Percentiles rank a stretch among this genome's conserved stretches.
phyloP scores from a whole-genome alignment of 2,888 invertebrate genomes.

The Schrankia costaestrigalis region DNA sequence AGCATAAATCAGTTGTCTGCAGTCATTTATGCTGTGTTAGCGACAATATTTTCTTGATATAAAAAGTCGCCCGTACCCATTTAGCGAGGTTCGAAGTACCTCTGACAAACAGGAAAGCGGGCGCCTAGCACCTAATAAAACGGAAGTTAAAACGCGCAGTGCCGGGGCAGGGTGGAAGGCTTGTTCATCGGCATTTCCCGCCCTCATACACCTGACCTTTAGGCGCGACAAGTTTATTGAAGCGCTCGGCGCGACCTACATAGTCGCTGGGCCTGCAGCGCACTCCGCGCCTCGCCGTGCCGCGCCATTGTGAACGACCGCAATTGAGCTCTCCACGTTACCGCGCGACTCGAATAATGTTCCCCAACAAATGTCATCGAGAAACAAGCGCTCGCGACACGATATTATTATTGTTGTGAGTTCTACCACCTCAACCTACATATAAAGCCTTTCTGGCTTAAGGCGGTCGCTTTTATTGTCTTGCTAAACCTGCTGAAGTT shows the following conservation, averaged over 20 bases:
- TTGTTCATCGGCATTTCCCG: conserved; percentile 71
- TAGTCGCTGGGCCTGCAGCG: conserved; percentile 53
- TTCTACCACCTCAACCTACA: conserved; percentile 51
- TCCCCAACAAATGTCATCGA: conserved; percentile 58
- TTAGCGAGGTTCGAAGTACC: conserved; percentile 38
- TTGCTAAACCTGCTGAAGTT: conserved; percentile 49
- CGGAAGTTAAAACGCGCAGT: conserved; percentile 62
- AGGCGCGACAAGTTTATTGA: conserved; percentile 74
- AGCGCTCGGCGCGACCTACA: conserved; percentile 74
- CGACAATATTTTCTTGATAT: conserved; percentile 34
- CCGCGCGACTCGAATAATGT: conserved; percentile 60
- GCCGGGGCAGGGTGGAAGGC: conserved; percentile 49
- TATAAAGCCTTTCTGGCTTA: conserved; percentile 49
- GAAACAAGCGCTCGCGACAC: conserved; percentile 51
- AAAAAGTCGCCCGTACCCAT: conserved; percentile 38
- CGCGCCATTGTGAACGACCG: conserved; percentile 58
- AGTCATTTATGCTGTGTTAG: conserved; percentile 9
- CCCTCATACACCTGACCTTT: conserved; percentile 79
- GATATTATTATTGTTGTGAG: conserved; percentile 63
- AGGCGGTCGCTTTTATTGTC: conserved; percentile 47
- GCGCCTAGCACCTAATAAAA: conserved; percentile 62
- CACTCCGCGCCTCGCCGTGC: conserved; percentile 19
- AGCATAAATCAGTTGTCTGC: conserved; percentile 43
- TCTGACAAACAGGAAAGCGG: conserved; percentile 51
- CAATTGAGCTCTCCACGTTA: conserved; percentile 59